These are phyloP conservation scores for Perca flavescens DNA, from an alignment of 2,113 vertebrate genomes.

Conservation along the genomic window DNA sequence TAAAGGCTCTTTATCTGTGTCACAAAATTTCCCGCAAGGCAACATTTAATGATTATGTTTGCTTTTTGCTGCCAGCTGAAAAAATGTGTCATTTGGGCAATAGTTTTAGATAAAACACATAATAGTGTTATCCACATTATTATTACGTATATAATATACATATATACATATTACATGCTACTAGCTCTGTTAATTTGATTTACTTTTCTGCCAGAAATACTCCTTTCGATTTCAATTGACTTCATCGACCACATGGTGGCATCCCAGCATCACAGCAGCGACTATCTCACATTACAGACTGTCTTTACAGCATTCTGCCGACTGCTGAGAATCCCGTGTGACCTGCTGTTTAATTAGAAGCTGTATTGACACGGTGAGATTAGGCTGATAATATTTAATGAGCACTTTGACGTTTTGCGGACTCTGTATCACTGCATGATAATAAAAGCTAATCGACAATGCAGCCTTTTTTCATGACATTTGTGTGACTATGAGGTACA, in stretches of 20 bases:
- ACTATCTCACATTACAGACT: background rate
- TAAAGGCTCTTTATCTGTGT: slow-evolving; percentile 49
- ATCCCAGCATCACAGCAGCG: slow-evolving; percentile 31
- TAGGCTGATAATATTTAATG: slow-evolving; percentile 62
- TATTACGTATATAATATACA: background rate
- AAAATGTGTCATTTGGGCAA: slow-evolving; percentile 30
- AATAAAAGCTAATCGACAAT: slow-evolving; percentile 2
- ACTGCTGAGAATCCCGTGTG: slow-evolving; percentile 44
- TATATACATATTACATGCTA: background rate
- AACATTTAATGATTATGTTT: slow-evolving; percentile 59
- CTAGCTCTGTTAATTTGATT: background rate
- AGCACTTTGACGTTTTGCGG: slow-evolving; percentile 64
- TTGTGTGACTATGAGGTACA: slow-evolving; percentile 5
- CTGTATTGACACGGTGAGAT: slow-evolving; percentile 59
- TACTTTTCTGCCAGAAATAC: background rate
- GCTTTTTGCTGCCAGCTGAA: slow-evolving; percentile 32
- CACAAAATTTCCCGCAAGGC: slow-evolving; percentile 57
- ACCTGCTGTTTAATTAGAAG: slow-evolving; percentile 61
- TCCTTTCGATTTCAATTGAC: background rate
- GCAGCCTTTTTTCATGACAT: background rate
- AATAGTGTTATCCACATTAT: slow-evolving; percentile 22
- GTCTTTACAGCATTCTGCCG: background rate
- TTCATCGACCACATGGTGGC: slow-evolving; percentile 63
- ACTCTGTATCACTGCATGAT: slow-evolving; percentile 14
- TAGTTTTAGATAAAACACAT: slow-evolving; percentile 44